Evolutionary conservation across 1,140 invertebrate species (phyloP).

Genomic region (Homalodisca vitripennis): DNA sequence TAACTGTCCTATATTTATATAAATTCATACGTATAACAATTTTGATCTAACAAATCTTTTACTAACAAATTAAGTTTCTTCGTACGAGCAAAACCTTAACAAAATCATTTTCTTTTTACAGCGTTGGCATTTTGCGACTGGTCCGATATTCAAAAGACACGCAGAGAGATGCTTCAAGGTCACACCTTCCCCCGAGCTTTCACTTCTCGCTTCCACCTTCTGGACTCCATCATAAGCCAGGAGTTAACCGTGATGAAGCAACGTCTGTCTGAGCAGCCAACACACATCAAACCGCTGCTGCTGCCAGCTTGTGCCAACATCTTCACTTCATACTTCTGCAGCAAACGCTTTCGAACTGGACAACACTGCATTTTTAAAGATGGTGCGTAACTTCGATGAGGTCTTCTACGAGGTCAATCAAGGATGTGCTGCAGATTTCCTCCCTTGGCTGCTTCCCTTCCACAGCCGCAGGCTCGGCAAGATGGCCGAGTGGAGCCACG

Average conservation of each 20-base stretch:
- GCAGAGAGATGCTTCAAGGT: constrained; percentile 66
- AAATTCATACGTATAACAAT: no score
- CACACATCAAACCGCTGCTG: constrained; percentile 42
- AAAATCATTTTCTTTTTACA: constrained; percentile 52
- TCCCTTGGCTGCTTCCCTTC: constrained; percentile 78
- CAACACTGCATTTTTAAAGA: constrained; percentile 62
- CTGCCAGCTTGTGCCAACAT: constrained; percentile 62
- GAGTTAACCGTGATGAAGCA: constrained; percentile 60
- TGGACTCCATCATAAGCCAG: constrained; percentile 61
- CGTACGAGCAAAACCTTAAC: no score
- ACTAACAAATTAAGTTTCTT: no score
- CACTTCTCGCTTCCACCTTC: constrained; percentile 64
- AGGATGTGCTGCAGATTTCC: constrained; percentile 82
- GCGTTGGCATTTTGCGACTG: constrained; percentile 84
- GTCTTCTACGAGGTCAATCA: constrained; percentile 91
- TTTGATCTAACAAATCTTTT: no score
- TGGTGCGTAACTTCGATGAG: constrained; percentile 74
- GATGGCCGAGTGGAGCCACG: constrained; percentile 63
- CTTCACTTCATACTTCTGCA: constrained; percentile 80
- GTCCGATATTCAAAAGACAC: constrained; percentile 74
- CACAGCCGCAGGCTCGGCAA: constrained; percentile 67
- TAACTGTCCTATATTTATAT: no score
- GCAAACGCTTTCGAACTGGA: constrained; percentile 65
- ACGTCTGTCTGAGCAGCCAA: constrained; percentile 45
- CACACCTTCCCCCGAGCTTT: constrained; percentile 70